Conservation (phyloP, 2,113 vertebrate species). For the Oplegnathus fasciatus region DNA sequence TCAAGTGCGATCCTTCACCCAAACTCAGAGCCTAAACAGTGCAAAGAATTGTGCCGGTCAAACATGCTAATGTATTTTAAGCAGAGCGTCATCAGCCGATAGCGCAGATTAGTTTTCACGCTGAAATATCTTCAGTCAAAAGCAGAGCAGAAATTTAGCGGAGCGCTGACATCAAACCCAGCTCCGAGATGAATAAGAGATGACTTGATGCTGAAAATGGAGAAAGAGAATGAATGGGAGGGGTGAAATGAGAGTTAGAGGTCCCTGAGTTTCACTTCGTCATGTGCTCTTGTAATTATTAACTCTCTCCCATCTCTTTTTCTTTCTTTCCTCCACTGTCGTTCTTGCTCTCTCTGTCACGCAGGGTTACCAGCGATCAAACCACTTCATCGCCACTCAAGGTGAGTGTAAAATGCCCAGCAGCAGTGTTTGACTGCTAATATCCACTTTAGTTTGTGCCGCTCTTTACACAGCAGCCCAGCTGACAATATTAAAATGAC, state of each 20-base stretch:
- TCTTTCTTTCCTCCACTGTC: neutral
- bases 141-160: constrained; percentile 28
- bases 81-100: neutral
- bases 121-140: constrained; percentile 24
- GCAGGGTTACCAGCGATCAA: constrained; percentile 96
- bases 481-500: constrained; percentile 38
- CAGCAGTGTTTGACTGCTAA: neutral
- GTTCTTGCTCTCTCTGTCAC: constrained; percentile 69
- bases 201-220: constrained; percentile 52
- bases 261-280: constrained; percentile 44
- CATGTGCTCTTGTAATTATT: constrained; percentile 50
- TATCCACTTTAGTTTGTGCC: constrained; percentile 12
- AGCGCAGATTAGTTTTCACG: constrained; percentile 27
- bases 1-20: constrained; percentile 23
- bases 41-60: constrained; percentile 20
- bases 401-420: constrained; percentile 83
- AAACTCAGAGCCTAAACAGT: neutral
- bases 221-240: constrained; percentile 46
- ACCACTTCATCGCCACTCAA: constrained; percentile 98
- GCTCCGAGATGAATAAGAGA: constrained; percentile 61
- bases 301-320: constrained; percentile 39
- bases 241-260: constrained; percentile 49
- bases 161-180: constrained; percentile 31
- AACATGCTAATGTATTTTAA: constrained; percentile 24
- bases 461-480: neutral